These are phyloP conservation scores for Labeo rohita DNA, from an alignment of 2,113 vertebrate species.

Conservation along the genomic window DNA sequence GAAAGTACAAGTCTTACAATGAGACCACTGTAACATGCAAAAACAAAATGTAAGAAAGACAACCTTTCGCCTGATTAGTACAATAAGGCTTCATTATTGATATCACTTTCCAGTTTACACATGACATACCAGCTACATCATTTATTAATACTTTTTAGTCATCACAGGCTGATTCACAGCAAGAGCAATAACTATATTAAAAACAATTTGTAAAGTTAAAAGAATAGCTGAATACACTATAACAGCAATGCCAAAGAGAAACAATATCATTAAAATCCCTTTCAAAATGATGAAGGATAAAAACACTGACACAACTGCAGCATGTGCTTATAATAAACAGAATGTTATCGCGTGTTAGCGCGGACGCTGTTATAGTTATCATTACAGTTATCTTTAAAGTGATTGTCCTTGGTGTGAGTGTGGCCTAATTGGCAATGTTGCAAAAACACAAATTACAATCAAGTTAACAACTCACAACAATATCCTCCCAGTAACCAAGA, in stretches of 20 bases:
- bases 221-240: too few relatives aligned
- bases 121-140: not conserved
- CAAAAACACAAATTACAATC: not conserved
- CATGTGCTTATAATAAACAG: too few relatives aligned
- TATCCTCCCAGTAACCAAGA: not conserved
- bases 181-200: not conserved
- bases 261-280: too few relatives aligned
- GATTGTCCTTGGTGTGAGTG: too few relatives aligned
- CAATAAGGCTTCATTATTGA: not conserved
- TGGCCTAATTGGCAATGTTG: too few relatives aligned
- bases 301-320: too few relatives aligned
- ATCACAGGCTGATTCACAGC: not conserved
- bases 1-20: slow-evolving; percentile 28
- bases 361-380: too few relatives aligned
- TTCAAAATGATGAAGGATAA: too few relatives aligned
- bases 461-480: not conserved
- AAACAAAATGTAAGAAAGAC: not conserved
- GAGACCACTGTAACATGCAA: slow-evolving; percentile 30
- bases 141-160: not conserved
- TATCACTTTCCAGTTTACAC: not conserved
- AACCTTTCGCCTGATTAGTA: not conserved
- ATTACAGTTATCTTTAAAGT: too few relatives aligned
- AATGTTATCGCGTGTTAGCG: too few relatives aligned
- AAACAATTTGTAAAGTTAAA: not conserved
- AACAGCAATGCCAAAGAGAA: too few relatives aligned